Evolutionary conservation across 2,113 vertebrate genomes (phyloP).

Genomic region (Vireo altiloquus): DNA sequence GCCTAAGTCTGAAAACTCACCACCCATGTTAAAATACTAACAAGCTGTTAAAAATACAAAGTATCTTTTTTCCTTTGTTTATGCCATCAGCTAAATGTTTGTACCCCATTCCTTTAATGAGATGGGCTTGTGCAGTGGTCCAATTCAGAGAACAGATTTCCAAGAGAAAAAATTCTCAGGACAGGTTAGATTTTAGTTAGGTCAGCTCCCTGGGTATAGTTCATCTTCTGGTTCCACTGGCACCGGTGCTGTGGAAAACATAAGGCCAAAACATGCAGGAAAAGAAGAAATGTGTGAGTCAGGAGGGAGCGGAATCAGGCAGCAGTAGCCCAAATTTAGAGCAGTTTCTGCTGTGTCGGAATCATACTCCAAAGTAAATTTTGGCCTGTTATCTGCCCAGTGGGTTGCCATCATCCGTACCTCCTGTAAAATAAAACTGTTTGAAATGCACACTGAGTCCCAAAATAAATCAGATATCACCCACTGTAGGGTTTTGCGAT

Average conservation of each 20-base stretch:
- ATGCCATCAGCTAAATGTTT: background rate
- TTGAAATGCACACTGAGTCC: background rate
- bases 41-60: background rate
- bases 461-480: conserved; percentile 18
- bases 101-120: background rate
- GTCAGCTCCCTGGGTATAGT: background rate
- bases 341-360: background rate
- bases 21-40: background rate
- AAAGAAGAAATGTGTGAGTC: background rate
- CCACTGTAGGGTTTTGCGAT: background rate
- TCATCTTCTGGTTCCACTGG: background rate
- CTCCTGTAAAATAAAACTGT: conserved; percentile 18
- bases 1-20: background rate
- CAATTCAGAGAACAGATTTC: background rate
- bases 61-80: background rate
- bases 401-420: background rate
- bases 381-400: background rate
- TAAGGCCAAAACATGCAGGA: background rate
- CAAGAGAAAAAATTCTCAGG: background rate
- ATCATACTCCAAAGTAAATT: background rate
- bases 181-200: background rate
- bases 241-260: background rate
- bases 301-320: background rate
- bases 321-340: background rate
- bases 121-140: background rate